These are phyloP conservation scores for Perodicticus potto DNA, from an alignment of 2,797 vertebrate genomes.

Conservation along the genomic window DNA sequence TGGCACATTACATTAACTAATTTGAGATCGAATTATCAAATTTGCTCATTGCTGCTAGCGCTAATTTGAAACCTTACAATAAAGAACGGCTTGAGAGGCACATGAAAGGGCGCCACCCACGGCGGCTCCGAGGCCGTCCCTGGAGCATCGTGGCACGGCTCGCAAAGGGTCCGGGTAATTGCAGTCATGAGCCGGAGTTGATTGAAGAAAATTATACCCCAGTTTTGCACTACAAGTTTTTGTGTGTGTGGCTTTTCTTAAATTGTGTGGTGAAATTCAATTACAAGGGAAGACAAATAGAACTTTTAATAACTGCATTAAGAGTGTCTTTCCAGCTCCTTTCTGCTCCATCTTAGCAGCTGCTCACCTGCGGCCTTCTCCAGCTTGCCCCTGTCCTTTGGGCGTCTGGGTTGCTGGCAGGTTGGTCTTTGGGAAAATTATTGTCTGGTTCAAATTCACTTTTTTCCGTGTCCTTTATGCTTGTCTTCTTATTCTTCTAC, in stretches of 20 bases:
- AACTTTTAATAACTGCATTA: conserved; percentile 77
- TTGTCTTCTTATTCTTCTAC: not conserved
- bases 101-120: conserved; percentile 93
- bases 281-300: conserved; percentile 80
- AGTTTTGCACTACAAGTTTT: conserved; percentile 86
- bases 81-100: conserved; percentile 90
- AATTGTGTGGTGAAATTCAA: conserved; percentile 82
- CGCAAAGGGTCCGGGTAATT: conserved; percentile 94
- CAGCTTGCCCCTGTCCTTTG: not conserved
- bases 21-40: conserved; percentile 95
- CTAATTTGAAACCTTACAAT: conserved; percentile 93
- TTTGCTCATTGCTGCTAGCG: conserved; percentile 94
- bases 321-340: conserved; percentile 45
- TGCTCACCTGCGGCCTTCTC: not conserved
- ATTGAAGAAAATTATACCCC: conserved; percentile 98
- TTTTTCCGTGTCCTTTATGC: not conserved
- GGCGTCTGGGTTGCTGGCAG: not conserved
- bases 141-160: conserved; percentile 89
- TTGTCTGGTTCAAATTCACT: conserved; percentile 4
- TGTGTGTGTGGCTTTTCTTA: conserved; percentile 86
- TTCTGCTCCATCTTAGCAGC: not conserved
- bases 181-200: conserved; percentile 94
- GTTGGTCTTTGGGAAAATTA: conserved; percentile 36
- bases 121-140: conserved; percentile 88
- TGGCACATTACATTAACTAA: conserved; percentile 91